These are phyloP conservation scores for Hypotaenidia philippensis DNA, from an alignment of 2,797 vertebrate genomes.

Conservation along the genomic window DNA sequence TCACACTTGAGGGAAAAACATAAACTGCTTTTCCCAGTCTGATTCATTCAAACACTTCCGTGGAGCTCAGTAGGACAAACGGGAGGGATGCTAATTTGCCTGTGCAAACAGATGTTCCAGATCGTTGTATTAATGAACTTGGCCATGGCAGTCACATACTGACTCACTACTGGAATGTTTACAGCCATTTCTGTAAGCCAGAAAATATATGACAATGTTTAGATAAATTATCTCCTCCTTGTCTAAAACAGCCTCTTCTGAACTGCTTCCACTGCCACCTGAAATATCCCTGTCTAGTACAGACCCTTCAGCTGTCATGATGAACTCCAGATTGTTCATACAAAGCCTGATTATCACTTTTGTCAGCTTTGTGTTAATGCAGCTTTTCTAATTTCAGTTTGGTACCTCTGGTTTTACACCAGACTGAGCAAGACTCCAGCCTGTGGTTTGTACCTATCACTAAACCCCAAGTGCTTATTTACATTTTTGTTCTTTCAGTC, in stretches of 20 bases:
- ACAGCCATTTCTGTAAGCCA: background rate
- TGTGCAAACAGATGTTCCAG: background rate
- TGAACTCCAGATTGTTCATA: background rate
- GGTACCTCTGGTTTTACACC: background rate
- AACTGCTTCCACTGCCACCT: background rate
- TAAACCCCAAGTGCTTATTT: background rate
- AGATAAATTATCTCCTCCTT: background rate
- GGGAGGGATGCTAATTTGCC: background rate
- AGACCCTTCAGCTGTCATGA: background rate
- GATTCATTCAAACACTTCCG: background rate
- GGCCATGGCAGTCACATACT: background rate
- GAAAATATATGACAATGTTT: background rate
- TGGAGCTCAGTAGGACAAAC: background rate
- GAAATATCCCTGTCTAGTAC: background rate
- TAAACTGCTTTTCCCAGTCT: background rate
- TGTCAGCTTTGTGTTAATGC: background rate
- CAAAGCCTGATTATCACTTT: background rate
- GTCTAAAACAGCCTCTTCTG: background rate
- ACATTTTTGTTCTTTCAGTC: constrained; percentile 35
- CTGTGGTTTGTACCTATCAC: background rate
- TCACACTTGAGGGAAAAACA: background rate
- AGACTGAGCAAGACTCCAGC: constrained; percentile 9
- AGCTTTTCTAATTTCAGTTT: background rate
- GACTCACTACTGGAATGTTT: background rate
- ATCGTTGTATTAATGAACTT: background rate